phyloP scores from a whole-genome alignment of 1,140 invertebrate species.

The Ericerus pela region DNA sequence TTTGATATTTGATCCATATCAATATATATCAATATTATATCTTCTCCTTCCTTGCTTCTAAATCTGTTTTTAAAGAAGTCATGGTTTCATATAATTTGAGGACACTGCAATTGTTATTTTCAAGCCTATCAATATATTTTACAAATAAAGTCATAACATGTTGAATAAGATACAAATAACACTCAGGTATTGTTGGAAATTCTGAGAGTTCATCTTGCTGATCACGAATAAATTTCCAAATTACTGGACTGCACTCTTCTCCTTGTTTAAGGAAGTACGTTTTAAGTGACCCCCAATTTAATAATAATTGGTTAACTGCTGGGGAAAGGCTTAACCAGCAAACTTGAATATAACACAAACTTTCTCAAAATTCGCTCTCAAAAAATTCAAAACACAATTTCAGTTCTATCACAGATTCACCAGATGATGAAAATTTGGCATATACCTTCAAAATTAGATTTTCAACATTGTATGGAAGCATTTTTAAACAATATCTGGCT shows the following conservation, averaged over 20 bases:
- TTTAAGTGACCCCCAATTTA: neutral
- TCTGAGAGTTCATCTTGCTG: neutral
- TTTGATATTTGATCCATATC: too few species aligned
- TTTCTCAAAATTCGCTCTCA: neutral
- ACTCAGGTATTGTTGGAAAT: neutral
- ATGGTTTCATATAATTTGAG: neutral
- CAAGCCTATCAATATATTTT: neutral
- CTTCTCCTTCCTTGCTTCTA: neutral
- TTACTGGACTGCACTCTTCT: slow-evolving; percentile 14
- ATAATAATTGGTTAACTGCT: neutral
- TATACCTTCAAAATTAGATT: neutral
- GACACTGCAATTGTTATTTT: neutral
- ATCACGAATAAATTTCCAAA: too few species aligned
- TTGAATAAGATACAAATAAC: neutral
- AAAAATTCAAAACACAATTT: slow-evolving; percentile 2
- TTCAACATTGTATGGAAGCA: slow-evolving; percentile 13
- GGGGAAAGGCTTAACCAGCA: neutral
- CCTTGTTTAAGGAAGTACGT: neutral
- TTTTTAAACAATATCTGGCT: slow-evolving; percentile 17
- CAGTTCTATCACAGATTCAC: neutral
- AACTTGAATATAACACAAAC: neutral
- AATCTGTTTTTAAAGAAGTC: neutral
- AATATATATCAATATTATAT: too few species aligned
- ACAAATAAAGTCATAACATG: neutral
- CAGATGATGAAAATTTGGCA: neutral